Conservation (phyloP, 2,888 invertebrate genomes). For the Calameuta pallipes region DNA sequence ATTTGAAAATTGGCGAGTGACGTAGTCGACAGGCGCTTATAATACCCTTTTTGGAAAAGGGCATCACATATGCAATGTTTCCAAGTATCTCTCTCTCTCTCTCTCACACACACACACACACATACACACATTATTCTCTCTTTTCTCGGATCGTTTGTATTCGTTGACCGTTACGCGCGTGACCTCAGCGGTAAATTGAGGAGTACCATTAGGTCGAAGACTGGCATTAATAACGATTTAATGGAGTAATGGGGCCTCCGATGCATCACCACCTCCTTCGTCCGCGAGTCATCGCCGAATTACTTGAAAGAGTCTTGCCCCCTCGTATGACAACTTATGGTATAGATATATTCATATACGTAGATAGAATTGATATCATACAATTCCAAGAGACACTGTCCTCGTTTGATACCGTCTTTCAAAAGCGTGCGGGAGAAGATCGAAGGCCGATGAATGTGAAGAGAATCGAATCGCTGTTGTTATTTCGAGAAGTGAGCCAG, state of each 20-base stretch:
- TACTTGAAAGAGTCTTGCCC: constrained; percentile 19
- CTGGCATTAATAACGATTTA: constrained; percentile 56
- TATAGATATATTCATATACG: not conserved
- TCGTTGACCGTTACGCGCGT: constrained; percentile 31
- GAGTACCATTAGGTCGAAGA: constrained; percentile 47
- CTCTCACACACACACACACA: no score
- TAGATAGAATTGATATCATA: not conserved
- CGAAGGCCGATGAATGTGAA: not conserved
- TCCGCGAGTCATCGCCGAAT: constrained; percentile 37
- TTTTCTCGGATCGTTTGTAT: constrained; percentile 20
- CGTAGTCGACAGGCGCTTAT: constrained; percentile 5
- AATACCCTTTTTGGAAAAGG: constrained; percentile 8
- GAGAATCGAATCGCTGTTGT: constrained; percentile 23
- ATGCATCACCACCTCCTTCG: constrained; percentile 40
- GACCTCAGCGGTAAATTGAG: constrained; percentile 44
- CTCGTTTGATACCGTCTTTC: constrained; percentile 1
- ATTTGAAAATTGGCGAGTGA: not conserved
- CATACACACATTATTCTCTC: not conserved
- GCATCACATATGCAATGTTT: not conserved
- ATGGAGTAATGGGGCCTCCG: constrained; percentile 50
- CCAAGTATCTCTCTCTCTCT: not conserved
- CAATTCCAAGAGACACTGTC: not conserved
- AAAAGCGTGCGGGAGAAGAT: not conserved
- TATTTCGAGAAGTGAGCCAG: constrained; percentile 40
- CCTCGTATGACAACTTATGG: not conserved